Evolutionary conservation across 2,113 vertebrate species (phyloP), one percentile per base, ranked within the genome.

Genomic region (Motacilla alba): DNA sequence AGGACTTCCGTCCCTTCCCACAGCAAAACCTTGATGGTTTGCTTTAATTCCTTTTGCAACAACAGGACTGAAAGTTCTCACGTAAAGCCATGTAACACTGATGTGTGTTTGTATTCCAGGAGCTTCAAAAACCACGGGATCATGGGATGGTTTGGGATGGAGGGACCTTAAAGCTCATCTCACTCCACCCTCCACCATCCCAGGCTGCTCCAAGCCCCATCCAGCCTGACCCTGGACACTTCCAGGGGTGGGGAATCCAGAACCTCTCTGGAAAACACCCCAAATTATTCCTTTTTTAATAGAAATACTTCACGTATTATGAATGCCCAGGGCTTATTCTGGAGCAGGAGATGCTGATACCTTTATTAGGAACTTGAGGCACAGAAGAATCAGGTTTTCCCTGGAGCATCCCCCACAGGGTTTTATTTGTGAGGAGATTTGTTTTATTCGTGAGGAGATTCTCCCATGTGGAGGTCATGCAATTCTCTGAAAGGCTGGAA

Each of bases 261-360:
- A 50, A 6, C 7, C 5, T 33, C 37, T 44, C 27, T 28, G 37
- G 23, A 6, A 12, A 73, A 41, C 26, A 0, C 0, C 31, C 31
- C 15, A 4, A 52, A 74, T 17, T 2, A 24, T 14, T 28, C 4
- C 3, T 16, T 44, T 73, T 35, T 37, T 3, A 6, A 15, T 3
- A 39, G 0, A 15, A 53, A 69, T 60, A 52, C 37, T 67, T 5
- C 0, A 2, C 19, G 21, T 10, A 3, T 60, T 20, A 37, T 13
- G 35, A 75, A 69, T 10, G 19, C 24, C 39, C 35, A 28, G 52
- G 62, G 41, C 31, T 76, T 85, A 15, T 41, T 60, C 19, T 1
- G 66, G 20, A 78, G 39, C 13, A 68, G 20, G 21, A 37, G 14
- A 77, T 3, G 15, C 3, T 15, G 50, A 41, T 8, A 21, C 17